A percentile compares a stretch with the other conserved stretches of the same genome.
phyloP scores from a whole-genome alignment of 2,797 vertebrate species.

The Huso huso region DNA sequence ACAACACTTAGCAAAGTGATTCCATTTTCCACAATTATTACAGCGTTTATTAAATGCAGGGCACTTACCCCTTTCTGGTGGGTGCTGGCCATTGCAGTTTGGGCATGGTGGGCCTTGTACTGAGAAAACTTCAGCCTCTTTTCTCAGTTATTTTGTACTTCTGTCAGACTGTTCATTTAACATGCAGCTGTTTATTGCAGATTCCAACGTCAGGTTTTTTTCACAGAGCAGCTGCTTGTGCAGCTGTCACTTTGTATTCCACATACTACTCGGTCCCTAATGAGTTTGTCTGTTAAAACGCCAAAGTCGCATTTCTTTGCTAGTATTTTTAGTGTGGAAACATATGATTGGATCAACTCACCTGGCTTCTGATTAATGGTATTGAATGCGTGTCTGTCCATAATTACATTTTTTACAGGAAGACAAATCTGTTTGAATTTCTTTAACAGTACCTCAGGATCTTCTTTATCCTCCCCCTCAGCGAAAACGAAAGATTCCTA shows the following conservation, averaged over 20 bases:
- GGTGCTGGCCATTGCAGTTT: background rate
- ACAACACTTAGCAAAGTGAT: background rate
- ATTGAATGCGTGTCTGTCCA: background rate
- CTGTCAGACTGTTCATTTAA: background rate
- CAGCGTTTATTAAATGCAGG: background rate
- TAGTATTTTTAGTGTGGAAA: background rate
- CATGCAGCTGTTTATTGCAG: background rate
- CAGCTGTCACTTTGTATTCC: background rate
- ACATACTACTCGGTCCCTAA: conserved; percentile 1
- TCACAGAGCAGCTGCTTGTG: conserved; percentile 4
- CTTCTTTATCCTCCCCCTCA: background rate
- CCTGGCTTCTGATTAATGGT: background rate
- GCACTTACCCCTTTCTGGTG: background rate
- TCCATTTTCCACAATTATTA: background rate
- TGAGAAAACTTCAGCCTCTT: background rate
- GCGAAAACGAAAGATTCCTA: background rate
- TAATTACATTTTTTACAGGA: background rate
- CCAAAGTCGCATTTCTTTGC: background rate
- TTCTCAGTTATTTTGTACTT: background rate
- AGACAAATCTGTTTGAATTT: background rate
- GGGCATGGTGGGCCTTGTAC: background rate
- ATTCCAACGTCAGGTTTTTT: background rate
- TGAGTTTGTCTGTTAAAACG: background rate
- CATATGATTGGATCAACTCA: background rate
- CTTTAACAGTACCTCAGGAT: background rate